A percentile compares a stretch with the other conserved stretches of the same genome.
Conservation (phyloP, 2,888 invertebrate genomes). For the Andrena camellia region DNA sequence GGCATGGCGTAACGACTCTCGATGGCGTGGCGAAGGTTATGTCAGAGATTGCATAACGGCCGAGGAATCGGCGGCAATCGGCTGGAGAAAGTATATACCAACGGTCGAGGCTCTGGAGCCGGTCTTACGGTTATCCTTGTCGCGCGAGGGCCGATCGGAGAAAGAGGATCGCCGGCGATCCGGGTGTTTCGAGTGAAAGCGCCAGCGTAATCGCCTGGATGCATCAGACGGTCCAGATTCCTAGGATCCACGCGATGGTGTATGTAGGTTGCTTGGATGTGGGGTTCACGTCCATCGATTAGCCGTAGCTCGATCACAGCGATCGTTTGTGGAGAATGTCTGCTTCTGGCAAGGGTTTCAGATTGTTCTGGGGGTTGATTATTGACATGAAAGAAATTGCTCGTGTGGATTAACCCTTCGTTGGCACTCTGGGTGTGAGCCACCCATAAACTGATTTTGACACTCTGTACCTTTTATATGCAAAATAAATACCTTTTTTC, state of each 20-base stretch:
- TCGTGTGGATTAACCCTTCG: too few relatives aligned
- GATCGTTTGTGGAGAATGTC: too few relatives aligned
- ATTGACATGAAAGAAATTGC: too few relatives aligned
- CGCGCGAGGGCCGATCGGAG: constrained; percentile 28
- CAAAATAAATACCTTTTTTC: too few relatives aligned
- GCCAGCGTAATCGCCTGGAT: constrained; percentile 55
- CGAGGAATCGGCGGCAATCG: constrained; percentile 67
- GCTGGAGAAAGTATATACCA: constrained; percentile 68
- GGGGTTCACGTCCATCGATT: background rate
- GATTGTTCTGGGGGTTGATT: too few relatives aligned
- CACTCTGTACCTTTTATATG: too few relatives aligned
- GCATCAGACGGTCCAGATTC: constrained; percentile 66
- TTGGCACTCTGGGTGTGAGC: too few relatives aligned
- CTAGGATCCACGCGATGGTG: background rate
- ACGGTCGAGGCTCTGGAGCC: constrained; percentile 41
- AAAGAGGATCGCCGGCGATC: constrained; percentile 2
- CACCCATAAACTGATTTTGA: too few relatives aligned
- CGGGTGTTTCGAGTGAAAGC: constrained; percentile 60
- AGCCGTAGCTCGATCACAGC: background rate
- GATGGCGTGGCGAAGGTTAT: constrained; percentile 84
- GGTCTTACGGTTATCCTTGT: constrained; percentile 44
- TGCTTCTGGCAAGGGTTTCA: too few relatives aligned
- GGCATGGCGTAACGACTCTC: constrained; percentile 70
- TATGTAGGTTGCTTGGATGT: too few relatives aligned
- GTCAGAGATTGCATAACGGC: constrained; percentile 83